Evolutionary conservation across 2,888 invertebrate genomes (phyloP).

Genomic region (Laothoe populi): DNA sequence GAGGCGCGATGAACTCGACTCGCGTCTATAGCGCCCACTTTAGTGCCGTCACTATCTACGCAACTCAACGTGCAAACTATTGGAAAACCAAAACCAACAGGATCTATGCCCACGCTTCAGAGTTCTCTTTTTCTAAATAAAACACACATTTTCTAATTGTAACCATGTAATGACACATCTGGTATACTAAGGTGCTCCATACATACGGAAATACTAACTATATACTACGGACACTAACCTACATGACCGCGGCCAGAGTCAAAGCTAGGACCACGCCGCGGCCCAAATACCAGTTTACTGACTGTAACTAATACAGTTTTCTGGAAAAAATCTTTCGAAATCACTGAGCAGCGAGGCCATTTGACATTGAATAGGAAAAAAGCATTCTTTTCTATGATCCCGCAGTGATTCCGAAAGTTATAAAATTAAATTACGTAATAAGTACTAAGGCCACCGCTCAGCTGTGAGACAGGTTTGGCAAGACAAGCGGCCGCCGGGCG

Average conservation of each 20-base stretch:
- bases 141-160: slow-evolving; percentile 82
- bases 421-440: slow-evolving; percentile 59
- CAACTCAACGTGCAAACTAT: slow-evolving; percentile 55
- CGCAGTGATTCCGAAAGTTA: slow-evolving; percentile 38
- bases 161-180: slow-evolving; percentile 82
- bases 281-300: slow-evolving; percentile 58
- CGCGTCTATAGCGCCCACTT: slow-evolving; percentile 54
- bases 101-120: slow-evolving; percentile 60
- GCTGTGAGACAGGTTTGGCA: slow-evolving; percentile 66
- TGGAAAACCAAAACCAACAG: slow-evolving; percentile 57
- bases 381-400: slow-evolving; percentile 34
- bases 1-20: slow-evolving; percentile 23
- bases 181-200: slow-evolving; percentile 76
- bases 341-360: slow-evolving; percentile 29
- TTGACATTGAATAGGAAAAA: slow-evolving; percentile 23
- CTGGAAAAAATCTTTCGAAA: slow-evolving; percentile 52
- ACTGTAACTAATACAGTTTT: slow-evolving; percentile 63
- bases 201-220: slow-evolving; percentile 78
- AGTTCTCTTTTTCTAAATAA: slow-evolving; percentile 63
- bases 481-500: slow-evolving; percentile 66
- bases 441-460: slow-evolving; percentile 50
- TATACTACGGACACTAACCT: slow-evolving; percentile 63
- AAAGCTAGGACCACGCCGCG: slow-evolving; percentile 11
- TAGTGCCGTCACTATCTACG: slow-evolving; percentile 51
- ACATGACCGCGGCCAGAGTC: slow-evolving; percentile 38